Percentiles rank a stretch among this genome's conserved stretches.
Conservation (phyloP, 2,113 vertebrate species). For the Passer domesticus region DNA sequence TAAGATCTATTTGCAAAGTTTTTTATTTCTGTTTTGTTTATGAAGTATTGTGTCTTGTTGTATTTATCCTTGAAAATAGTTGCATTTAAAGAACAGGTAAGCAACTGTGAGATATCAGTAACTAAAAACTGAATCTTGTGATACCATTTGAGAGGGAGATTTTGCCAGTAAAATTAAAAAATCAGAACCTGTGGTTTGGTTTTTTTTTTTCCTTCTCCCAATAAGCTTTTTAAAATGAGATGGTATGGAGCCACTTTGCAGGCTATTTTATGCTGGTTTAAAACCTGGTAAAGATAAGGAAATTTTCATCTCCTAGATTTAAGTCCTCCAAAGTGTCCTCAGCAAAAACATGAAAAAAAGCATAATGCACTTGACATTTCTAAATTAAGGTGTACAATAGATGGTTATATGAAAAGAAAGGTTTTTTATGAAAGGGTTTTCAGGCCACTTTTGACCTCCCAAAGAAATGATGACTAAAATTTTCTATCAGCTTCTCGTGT, state of each 20-base stretch:
- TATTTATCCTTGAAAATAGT: neutral
- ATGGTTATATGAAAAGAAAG: neutral
- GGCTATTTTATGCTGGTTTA: neutral
- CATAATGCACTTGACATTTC: neutral
- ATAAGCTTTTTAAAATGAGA: neutral
- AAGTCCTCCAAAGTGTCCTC: neutral
- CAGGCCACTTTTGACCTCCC: neutral
- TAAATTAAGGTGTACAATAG: neutral
- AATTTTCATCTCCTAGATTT: neutral
- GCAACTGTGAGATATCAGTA: neutral
- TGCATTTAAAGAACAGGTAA: neutral
- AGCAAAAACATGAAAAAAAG: neutral
- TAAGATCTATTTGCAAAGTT: neutral
- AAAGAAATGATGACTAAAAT: neutral
- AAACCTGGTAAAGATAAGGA: neutral
- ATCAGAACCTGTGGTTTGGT: neutral
- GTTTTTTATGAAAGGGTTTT: neutral
- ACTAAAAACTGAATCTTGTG: neutral
- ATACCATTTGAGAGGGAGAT: neutral
- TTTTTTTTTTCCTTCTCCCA: neutral
- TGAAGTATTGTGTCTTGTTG: neutral
- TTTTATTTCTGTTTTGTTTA: neutral
- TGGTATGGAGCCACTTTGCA: neutral
- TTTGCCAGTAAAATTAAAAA: neutral
- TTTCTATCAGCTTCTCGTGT: neutral